These are phyloP conservation scores for Trochalopteron elliotii DNA, from an alignment of 2,113 vertebrate species.

Conservation along the genomic window DNA sequence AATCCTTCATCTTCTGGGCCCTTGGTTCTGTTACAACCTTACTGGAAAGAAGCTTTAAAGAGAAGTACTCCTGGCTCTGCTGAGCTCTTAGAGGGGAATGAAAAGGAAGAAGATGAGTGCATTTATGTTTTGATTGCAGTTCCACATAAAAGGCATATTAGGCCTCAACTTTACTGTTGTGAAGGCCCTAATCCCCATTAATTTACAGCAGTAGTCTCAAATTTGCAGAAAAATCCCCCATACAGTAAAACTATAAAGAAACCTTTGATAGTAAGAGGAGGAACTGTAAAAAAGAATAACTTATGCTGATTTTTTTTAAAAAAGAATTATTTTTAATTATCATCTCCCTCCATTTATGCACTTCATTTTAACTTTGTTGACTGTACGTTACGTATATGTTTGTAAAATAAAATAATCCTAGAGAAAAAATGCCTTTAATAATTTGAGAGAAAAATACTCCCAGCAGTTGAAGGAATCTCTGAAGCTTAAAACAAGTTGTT, in stretches of 20 bases:
- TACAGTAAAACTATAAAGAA: not conserved
- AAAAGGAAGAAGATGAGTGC: not conserved
- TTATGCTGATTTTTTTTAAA: not conserved
- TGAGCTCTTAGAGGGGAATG: not conserved
- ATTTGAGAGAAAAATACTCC: not conserved
- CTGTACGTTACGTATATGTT: not conserved
- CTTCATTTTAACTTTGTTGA: not conserved
- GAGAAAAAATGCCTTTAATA: not conserved
- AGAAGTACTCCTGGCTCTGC: not conserved
- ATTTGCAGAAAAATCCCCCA: not conserved
- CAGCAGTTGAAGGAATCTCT: not conserved
- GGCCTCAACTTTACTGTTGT: not conserved
- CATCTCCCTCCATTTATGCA: not conserved
- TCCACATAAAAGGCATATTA: not conserved
- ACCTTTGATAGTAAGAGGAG: not conserved
- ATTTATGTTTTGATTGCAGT: not conserved
- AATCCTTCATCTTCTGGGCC: constrained; percentile 13
- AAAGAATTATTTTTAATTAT: not conserved
- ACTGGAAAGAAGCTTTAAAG: constrained; percentile 22
- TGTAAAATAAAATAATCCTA: not conserved
- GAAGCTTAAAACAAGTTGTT: not conserved
- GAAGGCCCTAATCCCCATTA: not conserved
- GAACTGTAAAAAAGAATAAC: not conserved
- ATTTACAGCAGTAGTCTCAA: not conserved
- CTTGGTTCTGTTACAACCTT: not conserved